Percentiles rank a stretch among this genome's conserved stretches.
These are phyloP conservation scores for Helicolenus hilgendorfi DNA, from an alignment of 2,797 vertebrate species.

Conservation along the genomic window DNA sequence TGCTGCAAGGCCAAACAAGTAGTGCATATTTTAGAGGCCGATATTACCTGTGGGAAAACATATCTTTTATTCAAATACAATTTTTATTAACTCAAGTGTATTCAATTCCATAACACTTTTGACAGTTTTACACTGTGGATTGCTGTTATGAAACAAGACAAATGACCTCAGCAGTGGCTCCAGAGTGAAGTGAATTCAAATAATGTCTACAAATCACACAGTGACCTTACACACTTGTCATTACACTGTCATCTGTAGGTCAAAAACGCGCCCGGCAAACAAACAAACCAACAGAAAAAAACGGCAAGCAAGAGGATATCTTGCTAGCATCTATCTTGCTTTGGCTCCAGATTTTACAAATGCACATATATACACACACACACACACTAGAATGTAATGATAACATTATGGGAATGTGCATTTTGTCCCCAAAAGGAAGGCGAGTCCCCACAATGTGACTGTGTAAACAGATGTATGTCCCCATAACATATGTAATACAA, in stretches of 20 bases:
- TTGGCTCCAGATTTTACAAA: neutral
- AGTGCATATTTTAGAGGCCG: neutral
- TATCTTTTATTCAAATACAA: neutral
- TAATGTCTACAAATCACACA: neutral
- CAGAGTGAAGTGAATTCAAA: neutral
- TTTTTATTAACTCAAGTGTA: neutral
- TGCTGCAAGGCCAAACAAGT: neutral
- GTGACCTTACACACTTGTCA: neutral
- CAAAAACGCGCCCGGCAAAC: neutral
- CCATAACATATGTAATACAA: too few relatives aligned
- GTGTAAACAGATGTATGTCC: neutral
- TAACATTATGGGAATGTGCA: too few relatives aligned
- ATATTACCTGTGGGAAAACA: neutral
- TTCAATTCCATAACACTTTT: neutral
- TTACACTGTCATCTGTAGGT: neutral
- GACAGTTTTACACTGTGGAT: neutral
- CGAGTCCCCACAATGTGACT: too few relatives aligned
- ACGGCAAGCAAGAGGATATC: neutral
- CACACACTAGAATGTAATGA: neutral
- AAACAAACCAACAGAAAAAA: neutral
- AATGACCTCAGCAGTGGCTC: neutral
- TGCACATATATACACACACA: neutral
- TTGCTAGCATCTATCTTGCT: neutral
- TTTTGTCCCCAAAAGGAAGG: too few relatives aligned
- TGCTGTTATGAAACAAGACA: neutral